Evolutionary conservation across 2,888 invertebrate species (phyloP), one percentile per base, ranked within the genome.

Genomic region (Alsophila aescularia): DNA sequence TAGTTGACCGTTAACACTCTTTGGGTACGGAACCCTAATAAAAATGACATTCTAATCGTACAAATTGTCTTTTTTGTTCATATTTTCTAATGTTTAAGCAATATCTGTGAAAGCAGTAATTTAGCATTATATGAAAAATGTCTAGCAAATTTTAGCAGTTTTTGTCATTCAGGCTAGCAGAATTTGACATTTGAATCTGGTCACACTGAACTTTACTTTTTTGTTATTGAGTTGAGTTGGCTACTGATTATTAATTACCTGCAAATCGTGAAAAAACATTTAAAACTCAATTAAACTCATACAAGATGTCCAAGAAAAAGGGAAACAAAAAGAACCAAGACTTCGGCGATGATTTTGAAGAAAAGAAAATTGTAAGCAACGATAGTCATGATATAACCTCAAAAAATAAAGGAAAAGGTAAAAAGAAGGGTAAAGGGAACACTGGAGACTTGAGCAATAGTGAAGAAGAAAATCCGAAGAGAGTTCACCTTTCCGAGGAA

Each of bases 221-320:
- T n/a, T n/a, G n/a, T 24, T 24, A 24, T 24, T 24, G 24, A 8
- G 8, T 34, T 44, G 44, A 35, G 34, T 39, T 44, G 21, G 32
- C 21, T 27, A 9, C 8, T 27, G 5, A 5, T 5, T 24, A 24
- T 24, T 43, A 4, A 7, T 59, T 18, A 29, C 10, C 3, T 32
- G 18, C 15, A n/a, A 29, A 29, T 37, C 12, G 5, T 24, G 15
- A 13, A 14, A n/a, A 9, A 37, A 31, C 13, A n/a, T n/a, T n/a
- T n/a, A n/a, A n/a, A n/a, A n/a, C n/a, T n/a, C n/a, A n/a, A n/a
- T n/a, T n/a, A n/a, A n/a, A n/a, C n/a, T n/a, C n/a, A 8, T 29
- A 29, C 10, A n/a, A n/a, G 37, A 94, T 94, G 94, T 94, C 94
- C 6, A 94, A 94, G 75, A 93, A 92, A 79, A 92, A 88, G 59